These are phyloP conservation scores for Oenanthe oenanthe DNA, from an alignment of 2,113 vertebrate species.

Conservation along the genomic window DNA sequence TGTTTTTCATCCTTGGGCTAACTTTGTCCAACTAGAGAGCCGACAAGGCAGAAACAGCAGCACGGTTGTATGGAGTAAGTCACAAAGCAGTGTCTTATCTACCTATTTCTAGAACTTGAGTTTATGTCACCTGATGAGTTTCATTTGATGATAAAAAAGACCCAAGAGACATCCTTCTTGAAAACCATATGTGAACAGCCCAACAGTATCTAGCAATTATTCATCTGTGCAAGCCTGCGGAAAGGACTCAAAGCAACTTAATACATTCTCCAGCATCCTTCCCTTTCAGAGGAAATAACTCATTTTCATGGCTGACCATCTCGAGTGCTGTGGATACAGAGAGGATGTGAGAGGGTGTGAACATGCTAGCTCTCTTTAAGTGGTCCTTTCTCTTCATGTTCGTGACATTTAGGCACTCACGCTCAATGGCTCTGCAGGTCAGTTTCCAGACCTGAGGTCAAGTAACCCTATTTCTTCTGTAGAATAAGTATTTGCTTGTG, in stretches of 20 bases:
- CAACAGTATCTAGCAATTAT: not conserved
- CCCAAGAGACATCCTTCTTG: not conserved
- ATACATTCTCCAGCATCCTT: not conserved
- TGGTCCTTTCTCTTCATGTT: not conserved
- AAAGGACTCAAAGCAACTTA: not conserved
- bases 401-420: not conserved
- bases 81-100: not conserved
- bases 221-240: not conserved
- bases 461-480: not conserved
- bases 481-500: not conserved
- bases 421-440: not conserved
- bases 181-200: not conserved
- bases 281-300: not conserved
- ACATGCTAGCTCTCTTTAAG: not conserved
- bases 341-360: not conserved
- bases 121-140: not conserved
- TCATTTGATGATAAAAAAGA: not conserved
- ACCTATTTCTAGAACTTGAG: not conserved
- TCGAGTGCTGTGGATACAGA: not conserved
- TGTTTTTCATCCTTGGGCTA: constrained; percentile 62
- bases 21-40: constrained; percentile 23
- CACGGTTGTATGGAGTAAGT: not conserved
- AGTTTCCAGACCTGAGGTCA: not conserved
- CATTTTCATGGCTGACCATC: not conserved
- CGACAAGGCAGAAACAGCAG: constrained; percentile 23